Evolutionary conservation across 2,888 invertebrate genomes (phyloP).

Genomic region (Miltochrista miniata): DNA sequence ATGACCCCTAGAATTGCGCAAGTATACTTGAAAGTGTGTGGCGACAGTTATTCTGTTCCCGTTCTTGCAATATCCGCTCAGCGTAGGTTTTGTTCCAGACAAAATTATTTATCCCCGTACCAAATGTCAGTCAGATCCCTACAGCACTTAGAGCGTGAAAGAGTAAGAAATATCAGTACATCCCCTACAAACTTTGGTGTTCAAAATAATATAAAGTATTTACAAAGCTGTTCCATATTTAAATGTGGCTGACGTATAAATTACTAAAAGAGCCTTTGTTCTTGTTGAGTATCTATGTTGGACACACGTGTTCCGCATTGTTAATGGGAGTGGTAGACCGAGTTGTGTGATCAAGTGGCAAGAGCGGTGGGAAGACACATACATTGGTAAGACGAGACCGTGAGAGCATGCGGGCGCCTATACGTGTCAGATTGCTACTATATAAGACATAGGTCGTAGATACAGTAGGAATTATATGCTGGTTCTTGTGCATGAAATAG

Average conservation of each 20-base stretch:
- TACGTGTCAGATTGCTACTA: conserved; percentile 30
- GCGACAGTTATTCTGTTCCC: too few relatives aligned
- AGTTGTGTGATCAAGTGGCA: conserved; percentile 51
- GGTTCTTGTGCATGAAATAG: too few relatives aligned
- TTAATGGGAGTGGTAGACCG: conserved; percentile 53
- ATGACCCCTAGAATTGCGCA: too few relatives aligned
- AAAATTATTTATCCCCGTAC: too few relatives aligned
- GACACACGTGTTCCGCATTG: conserved; percentile 70
- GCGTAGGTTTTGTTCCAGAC: too few relatives aligned
- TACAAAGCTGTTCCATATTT: background rate
- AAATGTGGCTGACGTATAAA: background rate
- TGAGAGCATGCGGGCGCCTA: conserved; percentile 68
- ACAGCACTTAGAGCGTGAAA: too few relatives aligned
- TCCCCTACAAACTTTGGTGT: too few relatives aligned
- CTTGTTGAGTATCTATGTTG: conserved; percentile 22
- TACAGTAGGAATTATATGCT: background rate
- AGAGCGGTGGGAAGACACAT: conserved; percentile 46
- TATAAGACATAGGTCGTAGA: background rate
- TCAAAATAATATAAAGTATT: too few relatives aligned
- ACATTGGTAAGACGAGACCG: conserved; percentile 62
- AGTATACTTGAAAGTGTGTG: too few relatives aligned
- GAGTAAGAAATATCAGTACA: too few relatives aligned
- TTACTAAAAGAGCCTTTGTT: conserved; percentile 27
- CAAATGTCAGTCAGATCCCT: too few relatives aligned
- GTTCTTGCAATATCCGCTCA: too few relatives aligned